A percentile compares a stretch with the other conserved stretches of the same genome.
Conservation (phyloP, 2,797 vertebrate species). For the Myotis vivesi region DNA sequence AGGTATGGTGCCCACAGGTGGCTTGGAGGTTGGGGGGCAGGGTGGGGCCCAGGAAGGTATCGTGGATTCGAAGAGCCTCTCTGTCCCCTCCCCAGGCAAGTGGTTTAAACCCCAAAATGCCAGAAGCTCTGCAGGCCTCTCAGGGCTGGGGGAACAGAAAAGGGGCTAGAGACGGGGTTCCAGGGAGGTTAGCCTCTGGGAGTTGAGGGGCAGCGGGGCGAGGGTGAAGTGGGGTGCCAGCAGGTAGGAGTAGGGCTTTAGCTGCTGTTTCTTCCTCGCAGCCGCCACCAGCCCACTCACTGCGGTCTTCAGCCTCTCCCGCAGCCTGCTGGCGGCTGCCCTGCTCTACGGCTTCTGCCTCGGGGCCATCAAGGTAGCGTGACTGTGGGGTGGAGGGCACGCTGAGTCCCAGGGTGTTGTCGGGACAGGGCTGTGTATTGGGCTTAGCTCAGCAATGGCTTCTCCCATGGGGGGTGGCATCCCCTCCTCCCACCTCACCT, state of each 20-base stretch:
- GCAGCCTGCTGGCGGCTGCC: constrained; percentile 89
- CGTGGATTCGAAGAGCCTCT: background rate
- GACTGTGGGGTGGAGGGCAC: background rate
- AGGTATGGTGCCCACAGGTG: constrained; percentile 80
- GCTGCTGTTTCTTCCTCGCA: constrained; percentile 60
- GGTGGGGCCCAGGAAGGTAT: background rate
- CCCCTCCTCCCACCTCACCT: background rate
- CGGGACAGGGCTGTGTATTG: background rate
- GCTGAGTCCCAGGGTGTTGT: background rate
- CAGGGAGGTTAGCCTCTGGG: background rate
- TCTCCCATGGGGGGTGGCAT: background rate
- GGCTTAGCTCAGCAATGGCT: constrained; percentile 8
- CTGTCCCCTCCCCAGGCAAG: background rate
- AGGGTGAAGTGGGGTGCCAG: background rate
- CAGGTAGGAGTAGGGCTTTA: background rate
- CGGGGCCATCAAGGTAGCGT: constrained; percentile 89
- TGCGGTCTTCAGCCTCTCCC: constrained; percentile 90
- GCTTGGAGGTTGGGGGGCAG: background rate
- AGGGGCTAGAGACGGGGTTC: background rate
- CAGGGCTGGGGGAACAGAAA: background rate
- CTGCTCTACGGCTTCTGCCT: constrained; percentile 94
- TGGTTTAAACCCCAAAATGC: background rate
- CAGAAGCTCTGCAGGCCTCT: background rate
- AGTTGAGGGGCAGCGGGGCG: background rate
- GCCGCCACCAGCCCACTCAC: constrained; percentile 94